Evolutionary conservation across 2,888 invertebrate genomes (phyloP).

Genomic region (Leucoptera coffeella): DNA sequence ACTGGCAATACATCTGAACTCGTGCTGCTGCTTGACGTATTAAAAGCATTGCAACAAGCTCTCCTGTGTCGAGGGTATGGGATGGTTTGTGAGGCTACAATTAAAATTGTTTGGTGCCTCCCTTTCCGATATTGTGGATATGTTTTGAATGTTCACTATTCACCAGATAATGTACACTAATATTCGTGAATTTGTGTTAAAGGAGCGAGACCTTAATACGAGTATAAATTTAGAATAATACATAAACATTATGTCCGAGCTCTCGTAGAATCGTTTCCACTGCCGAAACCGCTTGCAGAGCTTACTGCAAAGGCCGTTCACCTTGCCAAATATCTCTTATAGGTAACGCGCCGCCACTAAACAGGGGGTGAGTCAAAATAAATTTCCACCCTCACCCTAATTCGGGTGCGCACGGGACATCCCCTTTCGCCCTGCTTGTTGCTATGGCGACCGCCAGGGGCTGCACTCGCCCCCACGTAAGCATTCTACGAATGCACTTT

Average conservation of each 20-base stretch:
- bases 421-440: conserved; percentile 28
- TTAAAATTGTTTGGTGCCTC: no score
- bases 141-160: no score
- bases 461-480: conserved; percentile 17
- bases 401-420: conserved; percentile 23
- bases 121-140: no score
- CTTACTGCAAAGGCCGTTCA: conserved; percentile 45
- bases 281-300: no score
- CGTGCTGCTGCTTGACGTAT: conserved; percentile 4
- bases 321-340: conserved; percentile 40
- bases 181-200: no score
- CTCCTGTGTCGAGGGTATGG: neutral
- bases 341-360: conserved; percentile 16
- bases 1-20: conserved; percentile 16
- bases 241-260: no score
- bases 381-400: conserved; percentile 40
- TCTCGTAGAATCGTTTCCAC: no score
- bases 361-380: conserved; percentile 35
- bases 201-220: no score
- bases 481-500: conserved; percentile 23
- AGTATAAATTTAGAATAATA: no score
- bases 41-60: conserved; percentile 10
- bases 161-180: no score
- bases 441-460: conserved; percentile 20
- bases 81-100: neutral